Percentiles rank a stretch among this genome's conserved stretches.
phyloP scores from a whole-genome alignment of 2,797 vertebrate genomes.

The Sylvilagus floridanus region DNA sequence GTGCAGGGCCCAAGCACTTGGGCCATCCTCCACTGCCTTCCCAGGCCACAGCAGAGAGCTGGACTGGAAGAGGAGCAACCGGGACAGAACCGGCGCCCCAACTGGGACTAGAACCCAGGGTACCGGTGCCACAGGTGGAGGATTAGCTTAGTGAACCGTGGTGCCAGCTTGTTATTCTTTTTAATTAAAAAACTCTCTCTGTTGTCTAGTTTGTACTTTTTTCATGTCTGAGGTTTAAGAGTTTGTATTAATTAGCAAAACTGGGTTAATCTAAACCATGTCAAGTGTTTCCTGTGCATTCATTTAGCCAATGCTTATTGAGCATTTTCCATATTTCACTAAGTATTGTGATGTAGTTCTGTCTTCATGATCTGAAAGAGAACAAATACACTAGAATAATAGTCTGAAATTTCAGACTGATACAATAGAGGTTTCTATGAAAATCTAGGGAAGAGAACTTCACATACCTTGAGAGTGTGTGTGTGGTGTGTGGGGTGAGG shows the following conservation, averaged over 20 bases:
- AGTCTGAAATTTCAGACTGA: neutral
- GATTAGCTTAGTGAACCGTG: no score
- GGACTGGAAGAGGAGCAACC: no score
- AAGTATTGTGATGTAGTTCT: neutral
- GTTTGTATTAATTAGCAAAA: slow-evolving; percentile 26
- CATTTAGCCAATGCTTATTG: slow-evolving; percentile 59
- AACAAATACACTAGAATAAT: slow-evolving; percentile 38
- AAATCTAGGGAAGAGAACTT: slow-evolving; percentile 39
- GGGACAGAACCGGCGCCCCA: no score
- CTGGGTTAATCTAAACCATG: neutral
- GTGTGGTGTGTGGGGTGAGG: neutral
- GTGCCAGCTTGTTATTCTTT: neutral
- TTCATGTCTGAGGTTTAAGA: neutral
- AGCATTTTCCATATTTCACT: slow-evolving; percentile 56
- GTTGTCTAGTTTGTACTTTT: slow-evolving; percentile 42
- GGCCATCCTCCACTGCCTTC: no score
- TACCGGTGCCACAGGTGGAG: no score
- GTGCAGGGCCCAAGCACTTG: no score
- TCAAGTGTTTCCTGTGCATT: slow-evolving; percentile 7
- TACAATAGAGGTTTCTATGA: neutral
- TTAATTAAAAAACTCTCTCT: slow-evolving; percentile 50
- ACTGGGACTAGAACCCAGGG: no score
- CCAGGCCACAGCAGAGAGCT: no score
- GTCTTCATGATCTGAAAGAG: slow-evolving; percentile 48
- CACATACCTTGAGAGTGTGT: neutral